Evolutionary conservation across 1,140 invertebrate species (phyloP), one percentile per base, ranked within the genome.

Genomic region (Samia ricini): DNA sequence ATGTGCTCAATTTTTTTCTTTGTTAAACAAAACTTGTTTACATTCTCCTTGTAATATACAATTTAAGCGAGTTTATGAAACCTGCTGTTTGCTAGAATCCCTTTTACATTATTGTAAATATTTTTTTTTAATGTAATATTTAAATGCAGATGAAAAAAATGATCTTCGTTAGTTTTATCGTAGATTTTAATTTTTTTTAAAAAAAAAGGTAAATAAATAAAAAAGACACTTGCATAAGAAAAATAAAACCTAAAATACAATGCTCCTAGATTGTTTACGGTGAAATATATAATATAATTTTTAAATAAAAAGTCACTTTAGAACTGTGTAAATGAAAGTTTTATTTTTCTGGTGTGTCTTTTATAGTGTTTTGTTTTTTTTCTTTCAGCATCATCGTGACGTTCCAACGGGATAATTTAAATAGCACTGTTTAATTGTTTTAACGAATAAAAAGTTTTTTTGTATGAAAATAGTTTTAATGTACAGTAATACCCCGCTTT

Each of bases 351-450:
- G 56, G 12, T 42, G 12, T 42, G 10, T 42, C 33, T 42, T 42
- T 42, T n/a, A n/a, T n/a, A n/a, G 72, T 67, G 56, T 67, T 69
- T 64, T 66, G 64, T 50, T 66, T 63, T 55, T 55, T 55, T 10
- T 64, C 66, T 68, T 71, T 76, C 73, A 80, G 83, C 84, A 81
- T 88, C 85, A 85, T 88, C 71, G 71, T 78, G 66, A 77, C 78
- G 85, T 88, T 83, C 85, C 85, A 88, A 86, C 68, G 82, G 77
- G 82, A 83, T 72, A 74, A 64, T 52, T 15, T 15, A 55, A 55
- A n/a, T 2, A 12, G 67, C n/a, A 42, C n/a, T 12, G 12, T 5
- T 42, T 4, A 0, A 12, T 42, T 12, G 33, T 42, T 42, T 42
- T 15, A 8, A 8, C 1, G 6, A 29, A 1, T 8, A 1, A 2